Evolutionary conservation across 2,113 vertebrate genomes (phyloP).

Genomic region (Steatornis caripensis): DNA sequence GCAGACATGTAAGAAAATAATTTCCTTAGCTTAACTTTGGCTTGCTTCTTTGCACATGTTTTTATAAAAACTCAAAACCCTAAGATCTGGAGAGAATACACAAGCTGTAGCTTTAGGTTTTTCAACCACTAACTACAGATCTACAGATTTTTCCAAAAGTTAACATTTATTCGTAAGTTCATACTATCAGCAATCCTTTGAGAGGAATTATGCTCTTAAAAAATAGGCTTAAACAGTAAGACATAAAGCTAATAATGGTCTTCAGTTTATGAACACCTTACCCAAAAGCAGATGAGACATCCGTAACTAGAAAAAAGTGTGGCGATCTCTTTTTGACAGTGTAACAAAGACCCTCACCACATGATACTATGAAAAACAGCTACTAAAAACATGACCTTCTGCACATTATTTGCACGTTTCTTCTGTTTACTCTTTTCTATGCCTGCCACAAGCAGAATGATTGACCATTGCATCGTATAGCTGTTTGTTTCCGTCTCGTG

Average conservation of each 20-base stretch:
- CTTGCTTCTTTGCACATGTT: background rate
- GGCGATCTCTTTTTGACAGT: background rate
- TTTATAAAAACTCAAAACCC: background rate
- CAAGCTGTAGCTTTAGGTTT: background rate
- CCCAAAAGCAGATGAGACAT: background rate
- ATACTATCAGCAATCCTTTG: constrained; percentile 34
- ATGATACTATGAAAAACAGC: background rate
- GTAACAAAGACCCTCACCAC: background rate
- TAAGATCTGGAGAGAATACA: background rate
- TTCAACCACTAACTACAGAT: constrained; percentile 33
- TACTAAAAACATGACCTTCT: background rate
- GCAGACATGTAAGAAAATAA: background rate
- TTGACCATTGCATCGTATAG: background rate
- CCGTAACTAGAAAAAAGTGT: background rate
- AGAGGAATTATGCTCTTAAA: constrained; percentile 25
- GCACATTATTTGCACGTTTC: background rate
- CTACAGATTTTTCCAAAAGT: constrained; percentile 49
- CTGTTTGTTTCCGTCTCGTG: background rate
- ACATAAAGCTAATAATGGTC: constrained; percentile 44
- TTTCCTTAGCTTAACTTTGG: background rate
- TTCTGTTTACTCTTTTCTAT: background rate
- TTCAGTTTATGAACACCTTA: constrained; percentile 26
- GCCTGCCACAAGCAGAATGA: background rate
- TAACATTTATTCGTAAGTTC: constrained; percentile 62
- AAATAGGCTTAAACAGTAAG: constrained; percentile 47